A percentile compares a stretch with the other conserved stretches of the same genome.
Conservation (phyloP, 2,888 invertebrate genomes). For the Drosophila greeni region DNA sequence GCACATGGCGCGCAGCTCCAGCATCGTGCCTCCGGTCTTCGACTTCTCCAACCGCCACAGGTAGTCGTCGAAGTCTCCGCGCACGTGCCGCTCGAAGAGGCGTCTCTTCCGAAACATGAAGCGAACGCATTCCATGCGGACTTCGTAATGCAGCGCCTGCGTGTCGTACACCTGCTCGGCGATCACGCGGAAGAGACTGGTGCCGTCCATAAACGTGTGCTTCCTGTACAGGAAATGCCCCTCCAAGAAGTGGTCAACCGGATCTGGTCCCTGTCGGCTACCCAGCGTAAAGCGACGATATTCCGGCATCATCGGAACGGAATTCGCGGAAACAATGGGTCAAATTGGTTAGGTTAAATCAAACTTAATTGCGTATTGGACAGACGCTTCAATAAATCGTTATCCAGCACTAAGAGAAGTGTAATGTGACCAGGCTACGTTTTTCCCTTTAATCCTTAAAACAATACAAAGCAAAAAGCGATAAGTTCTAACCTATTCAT, state of each 20-base stretch:
- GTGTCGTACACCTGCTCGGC: constrained; percentile 87
- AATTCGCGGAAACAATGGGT: not conserved
- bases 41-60: constrained; percentile 84
- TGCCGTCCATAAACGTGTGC: constrained; percentile 90
- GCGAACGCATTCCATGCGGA: constrained; percentile 85
- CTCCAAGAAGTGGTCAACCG: constrained; percentile 86
- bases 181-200: constrained; percentile 91
- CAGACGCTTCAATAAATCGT: not conserved
- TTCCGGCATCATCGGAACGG: not conserved
- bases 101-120: constrained; percentile 83
- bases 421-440: not conserved
- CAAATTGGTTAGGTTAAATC: not conserved
- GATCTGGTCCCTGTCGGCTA: constrained; percentile 48
- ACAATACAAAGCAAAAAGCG: no score
- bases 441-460: not conserved
- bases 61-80: constrained; percentile 83
- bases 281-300: not conserved
- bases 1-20: constrained; percentile 86
- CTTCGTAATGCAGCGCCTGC: constrained; percentile 85
- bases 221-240: constrained; percentile 89
- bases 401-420: not conserved
- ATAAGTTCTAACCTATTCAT: no score
- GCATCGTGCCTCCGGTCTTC: constrained; percentile 83
- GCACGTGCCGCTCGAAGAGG: constrained; percentile 83
- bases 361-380: not conserved